Evolutionary conservation across 2,797 vertebrate genomes (phyloP), one percentile per base, ranked within the genome.

Genomic region (Setipinna tenuifilis): DNA sequence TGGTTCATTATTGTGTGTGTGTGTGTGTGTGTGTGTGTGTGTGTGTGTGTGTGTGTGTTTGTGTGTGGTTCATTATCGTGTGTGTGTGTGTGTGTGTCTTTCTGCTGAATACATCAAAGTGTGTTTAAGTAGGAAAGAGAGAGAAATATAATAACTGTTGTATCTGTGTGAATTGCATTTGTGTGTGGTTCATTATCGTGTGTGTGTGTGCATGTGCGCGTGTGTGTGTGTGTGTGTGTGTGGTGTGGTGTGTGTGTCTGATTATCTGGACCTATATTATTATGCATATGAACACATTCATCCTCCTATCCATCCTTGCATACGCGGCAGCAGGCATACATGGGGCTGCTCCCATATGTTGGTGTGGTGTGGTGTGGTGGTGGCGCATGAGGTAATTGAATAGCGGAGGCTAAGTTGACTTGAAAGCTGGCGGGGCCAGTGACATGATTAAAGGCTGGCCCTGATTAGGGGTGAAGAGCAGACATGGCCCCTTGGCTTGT

Each of bases 361-460:
- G 23, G 28, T 48, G 89, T 90, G 88, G n/a, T n/a, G n/a, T n/a
- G n/a, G n/a, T n/a, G n/a, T n/a, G n/a, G n/a, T n/a, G n/a, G 89
- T 16, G 90, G 92, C 88, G 83, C 35, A 35, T 88, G 91, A 89
- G 89, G 95, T 94, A 94, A 95, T 92, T 89, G 89, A 92, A 95
- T 92, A 92, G 91, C 84, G 89, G 83, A 44, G 85, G 93, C 91
- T 89, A 90, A 91, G 93, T 92, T 91, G 92, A 92, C 93, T 93
- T 84, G 85, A 85, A 92, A 91, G 91, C 91, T 86, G 89, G 90
- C 87, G 87, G 86, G 80, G 87, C 89, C 91, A 91, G 88, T 17
- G 90, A 91, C 92, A 90, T 95, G 95, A 96, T 96, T 95, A 96
- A 95, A 95, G 94, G 89, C 90, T 88, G 86, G 87, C 91, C 89